Evolutionary conservation across 2,888 invertebrate species (phyloP).

Genomic region (Diarsia mendica): DNA sequence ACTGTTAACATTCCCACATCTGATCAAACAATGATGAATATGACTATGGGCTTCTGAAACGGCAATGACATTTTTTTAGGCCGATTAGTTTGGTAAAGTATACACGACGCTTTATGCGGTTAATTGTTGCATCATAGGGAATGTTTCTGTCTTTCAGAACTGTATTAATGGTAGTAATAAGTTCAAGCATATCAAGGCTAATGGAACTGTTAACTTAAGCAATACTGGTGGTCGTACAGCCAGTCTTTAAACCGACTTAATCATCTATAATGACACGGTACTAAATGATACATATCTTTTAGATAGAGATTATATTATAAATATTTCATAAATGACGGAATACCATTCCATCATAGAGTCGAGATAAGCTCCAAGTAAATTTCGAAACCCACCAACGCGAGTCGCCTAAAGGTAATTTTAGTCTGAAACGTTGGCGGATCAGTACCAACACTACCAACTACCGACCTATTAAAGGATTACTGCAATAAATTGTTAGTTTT

Average conservation of each 20-base stretch:
- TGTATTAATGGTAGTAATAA: background rate
- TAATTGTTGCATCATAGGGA: background rate
- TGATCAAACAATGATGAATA: constrained; percentile 60
- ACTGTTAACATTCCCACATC: constrained; percentile 45
- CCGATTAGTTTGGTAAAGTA: background rate
- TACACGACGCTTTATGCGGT: background rate
- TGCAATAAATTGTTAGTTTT: constrained; percentile 33
- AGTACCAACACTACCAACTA: constrained; percentile 4
- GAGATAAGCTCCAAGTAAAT: background rate
- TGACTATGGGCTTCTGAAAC: constrained; percentile 11
- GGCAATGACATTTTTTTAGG: constrained; percentile 4
- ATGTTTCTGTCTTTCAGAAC: background rate
- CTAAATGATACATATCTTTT: background rate
- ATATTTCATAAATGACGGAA: constrained; percentile 4
- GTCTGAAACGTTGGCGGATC: constrained; percentile 21
- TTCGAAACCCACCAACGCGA: constrained; percentile 11
- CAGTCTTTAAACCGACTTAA: background rate
- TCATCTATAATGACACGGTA: background rate
- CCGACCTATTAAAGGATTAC: constrained; percentile 33
- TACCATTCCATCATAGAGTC: background rate
- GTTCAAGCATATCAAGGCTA: background rate
- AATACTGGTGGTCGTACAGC: no score
- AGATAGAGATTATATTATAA: background rate
- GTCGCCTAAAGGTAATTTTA: background rate
- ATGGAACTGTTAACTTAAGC: background rate